A percentile compares a stretch with the other conserved stretches of the same genome.
Evolutionary conservation across 2,797 vertebrate species (phyloP).

Genomic region (Muraenolepis orangiensis): DNA sequence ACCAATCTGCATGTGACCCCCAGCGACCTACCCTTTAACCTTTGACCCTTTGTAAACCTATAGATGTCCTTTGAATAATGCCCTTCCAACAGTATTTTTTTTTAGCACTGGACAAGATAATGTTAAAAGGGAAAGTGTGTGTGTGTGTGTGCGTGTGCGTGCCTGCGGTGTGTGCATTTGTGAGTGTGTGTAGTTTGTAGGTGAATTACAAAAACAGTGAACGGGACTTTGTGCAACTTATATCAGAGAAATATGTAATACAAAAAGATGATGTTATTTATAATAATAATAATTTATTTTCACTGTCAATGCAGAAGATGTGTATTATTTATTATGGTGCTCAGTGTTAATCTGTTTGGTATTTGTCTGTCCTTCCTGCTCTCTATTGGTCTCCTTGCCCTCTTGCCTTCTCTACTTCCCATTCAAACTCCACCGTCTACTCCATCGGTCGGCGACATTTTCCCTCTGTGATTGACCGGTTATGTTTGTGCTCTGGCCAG

Average conservation of each 20-base stretch:
- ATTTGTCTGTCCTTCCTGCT: slow-evolving; percentile 32
- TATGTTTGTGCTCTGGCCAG: slow-evolving; percentile 42
- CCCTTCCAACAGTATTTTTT: slow-evolving; percentile 46
- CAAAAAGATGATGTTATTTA: slow-evolving; percentile 41
- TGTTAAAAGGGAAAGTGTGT: slow-evolving; percentile 12
- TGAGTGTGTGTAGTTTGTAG: slow-evolving; percentile 17
- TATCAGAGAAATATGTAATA: slow-evolving; percentile 41
- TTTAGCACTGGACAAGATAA: slow-evolving; percentile 43
- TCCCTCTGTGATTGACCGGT: slow-evolving; percentile 43
- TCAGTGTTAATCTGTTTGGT: slow-evolving; percentile 62
- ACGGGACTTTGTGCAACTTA: slow-evolving; percentile 38
- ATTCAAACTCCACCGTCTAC: neutral
- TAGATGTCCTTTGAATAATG: slow-evolving; percentile 14
- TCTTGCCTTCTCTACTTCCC: neutral
- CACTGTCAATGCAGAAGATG: slow-evolving; percentile 54
- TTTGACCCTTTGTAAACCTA: slow-evolving; percentile 41
- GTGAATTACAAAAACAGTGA: slow-evolving; percentile 24
- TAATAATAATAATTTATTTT: slow-evolving; percentile 51
- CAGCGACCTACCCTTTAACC: slow-evolving; percentile 26
- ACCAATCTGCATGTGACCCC: slow-evolving; percentile 68
- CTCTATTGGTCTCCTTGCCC: neutral
- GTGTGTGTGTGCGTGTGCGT: neutral
- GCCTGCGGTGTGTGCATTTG: slow-evolving; percentile 24
- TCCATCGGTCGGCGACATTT: slow-evolving; percentile 26
- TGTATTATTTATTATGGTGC: slow-evolving; percentile 58